Conservation (phyloP, 2,888 invertebrate genomes). For the Alloplasta piceator region DNA sequence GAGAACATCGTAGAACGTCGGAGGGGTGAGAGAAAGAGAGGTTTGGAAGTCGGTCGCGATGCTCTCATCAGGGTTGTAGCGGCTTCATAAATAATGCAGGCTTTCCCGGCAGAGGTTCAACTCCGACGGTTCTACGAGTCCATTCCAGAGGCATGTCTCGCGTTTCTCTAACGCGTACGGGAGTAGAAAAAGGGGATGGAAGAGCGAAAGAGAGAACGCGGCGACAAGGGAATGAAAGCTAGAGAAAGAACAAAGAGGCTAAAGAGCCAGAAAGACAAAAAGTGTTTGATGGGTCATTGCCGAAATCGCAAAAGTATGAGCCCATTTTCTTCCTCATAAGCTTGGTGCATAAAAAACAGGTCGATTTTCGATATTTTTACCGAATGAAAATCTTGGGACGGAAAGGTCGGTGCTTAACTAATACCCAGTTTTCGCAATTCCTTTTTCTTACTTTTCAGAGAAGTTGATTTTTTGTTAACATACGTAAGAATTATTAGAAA, state of each 20-base stretch:
- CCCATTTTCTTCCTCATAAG: background rate
- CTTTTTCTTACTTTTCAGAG: too few species aligned
- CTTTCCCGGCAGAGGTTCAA: conserved; percentile 69
- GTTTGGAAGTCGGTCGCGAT: conserved; percentile 64
- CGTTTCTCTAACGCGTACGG: conserved; percentile 33
- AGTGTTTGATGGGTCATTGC: conserved; percentile 18
- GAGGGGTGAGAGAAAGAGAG: conserved; percentile 61
- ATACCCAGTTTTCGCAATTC: too few species aligned
- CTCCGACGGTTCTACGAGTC: conserved; percentile 69
- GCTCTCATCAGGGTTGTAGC: conserved; percentile 75
- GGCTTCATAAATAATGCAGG: conserved; percentile 82
- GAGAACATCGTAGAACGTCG: conserved; percentile 57
- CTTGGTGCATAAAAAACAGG: too few species aligned
- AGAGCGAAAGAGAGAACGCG: conserved; percentile 38
- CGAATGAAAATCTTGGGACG: too few species aligned
- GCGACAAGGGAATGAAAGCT: conserved; percentile 18
- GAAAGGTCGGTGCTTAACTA: too few species aligned
- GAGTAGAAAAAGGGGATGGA: conserved; percentile 11
- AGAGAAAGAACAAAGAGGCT: conserved; percentile 50
- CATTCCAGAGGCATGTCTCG: conserved; percentile 60
- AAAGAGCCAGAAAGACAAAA: conserved; percentile 17
- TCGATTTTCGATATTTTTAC: too few species aligned
- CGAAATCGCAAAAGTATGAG: conserved; percentile 42
- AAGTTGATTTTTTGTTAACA: too few species aligned
- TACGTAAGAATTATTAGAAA: too few species aligned